phyloP scores from a whole-genome alignment of 2,797 vertebrate species.

The Bryconaethiops microstoma region DNA sequence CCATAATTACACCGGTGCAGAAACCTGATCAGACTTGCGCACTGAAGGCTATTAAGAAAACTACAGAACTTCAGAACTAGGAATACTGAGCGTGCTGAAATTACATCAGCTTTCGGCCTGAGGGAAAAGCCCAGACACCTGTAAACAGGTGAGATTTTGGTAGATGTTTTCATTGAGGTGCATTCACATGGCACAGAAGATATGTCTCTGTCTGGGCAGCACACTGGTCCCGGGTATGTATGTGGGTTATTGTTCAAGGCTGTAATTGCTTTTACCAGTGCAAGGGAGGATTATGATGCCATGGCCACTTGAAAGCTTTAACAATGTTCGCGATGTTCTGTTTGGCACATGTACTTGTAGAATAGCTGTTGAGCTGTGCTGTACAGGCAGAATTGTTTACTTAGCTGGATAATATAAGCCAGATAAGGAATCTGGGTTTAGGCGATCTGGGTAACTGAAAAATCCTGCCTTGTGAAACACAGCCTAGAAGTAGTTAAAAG shows the following conservation, averaged over 20 bases:
- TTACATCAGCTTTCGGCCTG: constrained; percentile 39
- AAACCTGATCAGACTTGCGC: constrained; percentile 58
- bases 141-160: constrained; percentile 24
- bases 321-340: neutral
- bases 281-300: neutral
- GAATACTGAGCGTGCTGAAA: constrained; percentile 41
- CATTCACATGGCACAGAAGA: constrained; percentile 33
- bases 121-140: constrained; percentile 23
- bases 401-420: neutral
- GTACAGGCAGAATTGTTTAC: neutral
- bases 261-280: neutral
- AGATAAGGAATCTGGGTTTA: neutral
- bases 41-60: constrained; percentile 13
- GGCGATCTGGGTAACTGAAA: neutral
- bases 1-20: constrained; percentile 54
- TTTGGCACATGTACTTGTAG: neutral
- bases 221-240: neutral
- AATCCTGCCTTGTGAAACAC: neutral
- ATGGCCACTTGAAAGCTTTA: neutral
- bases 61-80: constrained; percentile 37
- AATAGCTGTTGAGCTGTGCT: neutral
- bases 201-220: constrained; percentile 13
- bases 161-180: constrained; percentile 26
- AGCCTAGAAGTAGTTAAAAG: neutral
- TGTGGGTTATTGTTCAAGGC: neutral